Conservation (phyloP, 1,140 invertebrate species). For the Heterodera schachtii region DNA sequence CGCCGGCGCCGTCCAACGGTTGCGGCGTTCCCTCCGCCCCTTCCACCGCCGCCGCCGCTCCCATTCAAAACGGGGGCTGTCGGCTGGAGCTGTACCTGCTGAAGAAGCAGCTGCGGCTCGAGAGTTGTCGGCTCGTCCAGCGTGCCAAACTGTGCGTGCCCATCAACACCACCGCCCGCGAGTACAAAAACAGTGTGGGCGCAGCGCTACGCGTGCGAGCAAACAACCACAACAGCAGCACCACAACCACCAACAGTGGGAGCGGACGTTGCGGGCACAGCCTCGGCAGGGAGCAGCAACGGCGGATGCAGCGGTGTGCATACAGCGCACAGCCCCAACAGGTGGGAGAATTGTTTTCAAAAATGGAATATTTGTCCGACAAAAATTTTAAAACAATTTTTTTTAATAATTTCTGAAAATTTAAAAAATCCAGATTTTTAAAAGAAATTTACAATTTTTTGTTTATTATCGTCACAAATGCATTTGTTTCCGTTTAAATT, state of each 20-base stretch:
- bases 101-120: slow-evolving; percentile 44
- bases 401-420: neutral
- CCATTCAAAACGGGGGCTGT: neutral
- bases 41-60: too few relatives aligned
- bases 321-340: slow-evolving; percentile 7
- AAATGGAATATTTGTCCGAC: neutral
- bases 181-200: slow-evolving; percentile 45
- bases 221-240: slow-evolving; percentile 12
- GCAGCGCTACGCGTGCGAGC: slow-evolving; percentile 41
- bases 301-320: slow-evolving; percentile 5
- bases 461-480: too few relatives aligned
- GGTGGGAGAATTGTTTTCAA: neutral
- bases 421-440: too few relatives aligned
- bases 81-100: slow-evolving; percentile 49
- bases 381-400: neutral
- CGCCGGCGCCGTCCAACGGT: slow-evolving; percentile 11
- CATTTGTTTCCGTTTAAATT: neutral
- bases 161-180: slow-evolving; percentile 44
- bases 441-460: too few relatives aligned
- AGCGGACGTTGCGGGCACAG: slow-evolving; percentile 1
- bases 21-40: neutral
- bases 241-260: slow-evolving; percentile 6
- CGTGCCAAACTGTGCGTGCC: slow-evolving; percentile 45
- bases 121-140: slow-evolving; percentile 40
- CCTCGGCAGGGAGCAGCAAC: neutral